Percentiles rank a stretch among this genome's conserved stretches.
Evolutionary conservation across 2,797 vertebrate species (phyloP).

Genomic region (Acipenser oxyrinchus): DNA sequence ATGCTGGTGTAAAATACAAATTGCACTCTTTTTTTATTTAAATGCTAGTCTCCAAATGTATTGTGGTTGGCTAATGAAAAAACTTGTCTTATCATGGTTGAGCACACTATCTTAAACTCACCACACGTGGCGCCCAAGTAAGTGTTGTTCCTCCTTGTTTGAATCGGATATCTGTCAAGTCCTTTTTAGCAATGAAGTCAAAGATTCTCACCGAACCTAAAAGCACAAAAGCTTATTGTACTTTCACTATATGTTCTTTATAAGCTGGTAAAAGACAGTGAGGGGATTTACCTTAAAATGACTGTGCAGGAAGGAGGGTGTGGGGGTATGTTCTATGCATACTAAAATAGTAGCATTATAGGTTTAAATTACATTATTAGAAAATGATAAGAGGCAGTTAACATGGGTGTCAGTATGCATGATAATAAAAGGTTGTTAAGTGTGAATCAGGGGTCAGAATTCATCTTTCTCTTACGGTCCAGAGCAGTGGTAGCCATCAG

Average conservation of each 20-base stretch:
- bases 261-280: background rate
- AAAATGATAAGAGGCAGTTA: background rate
- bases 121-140: conserved; percentile 66
- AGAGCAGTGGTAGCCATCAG: conserved; percentile 79
- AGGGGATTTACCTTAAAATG: background rate
- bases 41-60: too few species aligned
- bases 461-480: conserved; percentile 61
- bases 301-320: too few species aligned
- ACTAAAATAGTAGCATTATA: too few species aligned
- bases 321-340: too few species aligned
- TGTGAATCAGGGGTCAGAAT: background rate
- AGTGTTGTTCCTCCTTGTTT: conserved; percentile 79
- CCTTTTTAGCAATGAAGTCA: conserved; percentile 72
- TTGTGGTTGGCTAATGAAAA: too few species aligned
- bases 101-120: conserved; percentile 31
- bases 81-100: too few species aligned
- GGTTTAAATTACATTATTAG: too few species aligned
- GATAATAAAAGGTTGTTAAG: background rate
- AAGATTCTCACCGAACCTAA: conserved; percentile 78
- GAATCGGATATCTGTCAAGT: conserved; percentile 62
- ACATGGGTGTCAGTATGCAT: background rate
- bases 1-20: too few species aligned
- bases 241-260: too few species aligned
- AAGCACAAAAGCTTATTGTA: too few species aligned
- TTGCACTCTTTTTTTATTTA: too few species aligned